Conservation (phyloP, 2,113 vertebrate species). For the Elachura formosa region DNA sequence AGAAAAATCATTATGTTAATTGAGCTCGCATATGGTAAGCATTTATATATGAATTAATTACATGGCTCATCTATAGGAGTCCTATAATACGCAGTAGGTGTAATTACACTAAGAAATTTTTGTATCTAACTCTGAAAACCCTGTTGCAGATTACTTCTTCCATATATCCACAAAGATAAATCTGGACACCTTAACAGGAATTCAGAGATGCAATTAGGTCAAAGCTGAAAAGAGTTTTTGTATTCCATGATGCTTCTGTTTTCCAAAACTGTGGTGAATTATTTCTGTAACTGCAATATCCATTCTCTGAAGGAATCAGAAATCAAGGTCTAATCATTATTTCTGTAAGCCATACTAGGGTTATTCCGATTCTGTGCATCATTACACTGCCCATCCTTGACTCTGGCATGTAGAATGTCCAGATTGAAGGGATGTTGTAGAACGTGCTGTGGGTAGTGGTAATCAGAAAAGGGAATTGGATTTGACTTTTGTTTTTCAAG, state of each 20-base stretch:
- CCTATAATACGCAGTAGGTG: background rate
- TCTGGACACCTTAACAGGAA: background rate
- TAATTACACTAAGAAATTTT: background rate
- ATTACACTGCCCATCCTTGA: background rate
- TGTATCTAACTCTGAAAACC: background rate
- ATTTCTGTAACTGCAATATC: background rate
- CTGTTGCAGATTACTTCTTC: background rate
- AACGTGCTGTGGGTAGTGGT: background rate
- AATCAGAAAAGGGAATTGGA: background rate
- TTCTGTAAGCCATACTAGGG: background rate
- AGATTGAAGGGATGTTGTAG: fast-evolving
- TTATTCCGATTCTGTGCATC: background rate
- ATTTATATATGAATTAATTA: background rate
- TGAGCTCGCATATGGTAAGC: background rate
- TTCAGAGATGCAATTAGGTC: background rate
- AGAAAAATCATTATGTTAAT: background rate
- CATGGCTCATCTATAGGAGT: background rate
- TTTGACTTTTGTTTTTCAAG: background rate
- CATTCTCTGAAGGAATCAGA: background rate
- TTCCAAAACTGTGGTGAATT: background rate
- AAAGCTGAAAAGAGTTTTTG: background rate
- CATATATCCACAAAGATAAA: background rate
- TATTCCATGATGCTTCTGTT: background rate
- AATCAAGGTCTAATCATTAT: background rate
- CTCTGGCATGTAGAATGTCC: background rate